Conservation (phyloP, 2,888 invertebrate genomes). For the Plagodis dolabraria region DNA sequence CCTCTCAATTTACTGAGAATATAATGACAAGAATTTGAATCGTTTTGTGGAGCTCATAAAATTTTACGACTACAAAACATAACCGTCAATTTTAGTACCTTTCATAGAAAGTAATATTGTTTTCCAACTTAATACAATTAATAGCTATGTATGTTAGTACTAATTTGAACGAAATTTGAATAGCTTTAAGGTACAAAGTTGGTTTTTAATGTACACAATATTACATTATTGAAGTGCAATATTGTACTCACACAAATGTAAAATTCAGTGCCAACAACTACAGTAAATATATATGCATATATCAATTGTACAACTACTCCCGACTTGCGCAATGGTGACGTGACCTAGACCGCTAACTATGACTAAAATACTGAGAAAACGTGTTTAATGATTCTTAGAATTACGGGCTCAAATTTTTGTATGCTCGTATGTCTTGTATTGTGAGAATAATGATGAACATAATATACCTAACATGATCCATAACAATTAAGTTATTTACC, state of each 20-base stretch:
- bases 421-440: too few species aligned
- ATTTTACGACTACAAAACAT: slow-evolving; percentile 41
- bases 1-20: slow-evolving; percentile 40
- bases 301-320: too few species aligned
- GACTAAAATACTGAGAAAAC: background rate
- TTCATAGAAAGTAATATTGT: slow-evolving; percentile 7
- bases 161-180: too few species aligned
- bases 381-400: too few species aligned
- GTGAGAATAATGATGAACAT: too few species aligned
- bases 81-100: slow-evolving; percentile 39
- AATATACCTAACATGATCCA: too few species aligned
- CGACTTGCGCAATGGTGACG: slow-evolving; percentile 52
- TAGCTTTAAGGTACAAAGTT: too few species aligned
- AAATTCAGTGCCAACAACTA: slow-evolving; percentile 33
- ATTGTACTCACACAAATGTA: slow-evolving; percentile 31
- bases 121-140: background rate
- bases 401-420: too few species aligned
- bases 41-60: slow-evolving; percentile 45
- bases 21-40: slow-evolving; percentile 42
- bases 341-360: slow-evolving; percentile 37
- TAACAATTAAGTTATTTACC: too few species aligned
- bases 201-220: slow-evolving; percentile 3
- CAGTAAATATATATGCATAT: too few species aligned
- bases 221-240: slow-evolving; percentile 24
- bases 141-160: too few species aligned